Evolutionary conservation across 2,888 invertebrate species (phyloP).

Genomic region (Pseudococcus longispinus): DNA sequence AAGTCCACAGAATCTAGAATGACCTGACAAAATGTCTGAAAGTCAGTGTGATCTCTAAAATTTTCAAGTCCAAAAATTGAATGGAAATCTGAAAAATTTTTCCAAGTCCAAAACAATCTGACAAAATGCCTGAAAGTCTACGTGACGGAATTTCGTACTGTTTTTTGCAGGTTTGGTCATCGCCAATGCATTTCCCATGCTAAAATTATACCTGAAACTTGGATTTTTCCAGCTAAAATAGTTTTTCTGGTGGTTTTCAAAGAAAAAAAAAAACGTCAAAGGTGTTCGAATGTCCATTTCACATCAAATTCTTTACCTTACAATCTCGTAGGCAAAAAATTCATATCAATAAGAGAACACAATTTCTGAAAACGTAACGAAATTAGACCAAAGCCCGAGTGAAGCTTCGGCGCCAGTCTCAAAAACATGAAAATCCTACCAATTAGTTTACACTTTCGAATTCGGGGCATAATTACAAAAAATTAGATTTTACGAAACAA

Average conservation of each 20-base stretch:
- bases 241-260: neutral
- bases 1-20: too few relatives aligned
- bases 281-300: neutral
- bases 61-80: too few relatives aligned
- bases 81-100: too few relatives aligned
- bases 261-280: neutral
- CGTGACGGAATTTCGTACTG: too few relatives aligned
- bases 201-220: too few relatives aligned
- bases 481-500: neutral
- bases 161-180: too few relatives aligned
- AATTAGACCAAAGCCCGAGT: neutral
- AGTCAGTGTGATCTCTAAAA: too few relatives aligned
- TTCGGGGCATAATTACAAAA: neutral
- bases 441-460: neutral
- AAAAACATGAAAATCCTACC: neutral
- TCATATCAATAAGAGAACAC: neutral
- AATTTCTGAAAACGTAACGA: neutral
- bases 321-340: neutral
- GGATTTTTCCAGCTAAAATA: neutral
- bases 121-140: too few relatives aligned
- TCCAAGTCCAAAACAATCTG: too few relatives aligned
- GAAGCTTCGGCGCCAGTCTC: neutral
- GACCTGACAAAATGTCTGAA: too few relatives aligned
- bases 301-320: neutral
- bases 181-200: too few relatives aligned